Base-by-base conservation (phyloP, 2,797 vertebrate species). In the Tragopan temminckii region DNA sequence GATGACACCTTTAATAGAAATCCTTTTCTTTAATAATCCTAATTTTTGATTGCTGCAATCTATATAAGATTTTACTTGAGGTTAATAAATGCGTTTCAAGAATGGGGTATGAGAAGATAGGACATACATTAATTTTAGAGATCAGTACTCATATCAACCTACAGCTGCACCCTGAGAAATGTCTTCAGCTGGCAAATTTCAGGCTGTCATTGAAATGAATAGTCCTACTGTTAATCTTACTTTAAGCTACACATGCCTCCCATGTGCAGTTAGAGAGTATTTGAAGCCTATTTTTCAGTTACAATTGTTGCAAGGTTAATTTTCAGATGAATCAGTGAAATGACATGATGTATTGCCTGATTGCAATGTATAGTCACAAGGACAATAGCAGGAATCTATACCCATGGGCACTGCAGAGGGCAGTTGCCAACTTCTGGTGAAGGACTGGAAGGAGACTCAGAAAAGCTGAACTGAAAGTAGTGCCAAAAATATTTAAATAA, bases 371-470 rank as follows among this genome's bases (percentile, higher is more conserved):
- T 18, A 31, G 11, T n/a, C 35, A 13, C 13, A 36, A 64, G 52
- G 27, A 48, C 11, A 64, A n/a, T 9, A 27, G 31, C 36, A 80
- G 69, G 21, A 72, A 10, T 8, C 13, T 3, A 8, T 5, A 5
- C 8, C 17, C 7, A 11, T 0, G 1, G 66, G 11, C 36, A 6
- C 1, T 62, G 33, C 33, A 45, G 55, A 43, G 23, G 10, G 31
- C 12, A 17, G 16, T 36, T 13, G 27, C 5, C 11, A 4, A 2
- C 24, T 58, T 57, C 4, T 0, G 0, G n/a, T 42, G 64, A 48
- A 50, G 48, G 76, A 4, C 1, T 3, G n/a, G 67, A 42, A 68
- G 20, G 12, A 64, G 9, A 10, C 5, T 40, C 52, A 14, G 11
- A 15, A 21, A 63, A 83, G 52, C 7, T 25, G 46, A 46, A n/a